Evolutionary conservation across 2,888 invertebrate species (phyloP).

Genomic region (Melanchra persicariae): DNA sequence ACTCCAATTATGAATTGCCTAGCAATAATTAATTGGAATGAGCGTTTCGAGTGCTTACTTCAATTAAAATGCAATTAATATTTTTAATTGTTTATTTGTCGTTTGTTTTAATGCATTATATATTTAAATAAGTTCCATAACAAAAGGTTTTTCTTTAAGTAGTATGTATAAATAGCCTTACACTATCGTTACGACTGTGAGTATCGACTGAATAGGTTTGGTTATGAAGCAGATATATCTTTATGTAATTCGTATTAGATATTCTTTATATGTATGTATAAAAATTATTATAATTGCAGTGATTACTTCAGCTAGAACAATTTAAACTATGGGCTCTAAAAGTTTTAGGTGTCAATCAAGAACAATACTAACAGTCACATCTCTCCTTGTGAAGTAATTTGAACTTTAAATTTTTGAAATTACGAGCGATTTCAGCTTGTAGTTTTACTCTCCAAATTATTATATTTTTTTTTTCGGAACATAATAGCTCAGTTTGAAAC

Average conservation of each 20-base stretch:
- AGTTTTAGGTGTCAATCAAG: constrained; percentile 63
- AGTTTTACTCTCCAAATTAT: too few species aligned
- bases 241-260: constrained; percentile 70
- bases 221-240: constrained; percentile 79
- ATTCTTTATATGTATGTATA: constrained; percentile 67
- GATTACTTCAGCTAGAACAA: constrained; percentile 77
- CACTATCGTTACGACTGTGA: constrained; percentile 86
- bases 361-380: constrained; percentile 56
- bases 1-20: constrained; percentile 55
- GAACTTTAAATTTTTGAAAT: constrained; percentile 19
- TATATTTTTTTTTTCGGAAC: background rate
- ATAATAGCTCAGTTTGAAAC: constrained; percentile 14
- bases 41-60: constrained; percentile 46
- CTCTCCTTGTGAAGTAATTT: constrained; percentile 61
- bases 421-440: constrained; percentile 33
- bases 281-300: constrained; percentile 76
- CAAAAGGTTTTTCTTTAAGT: constrained; percentile 85
- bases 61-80: constrained; percentile 71
- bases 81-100: constrained; percentile 88
- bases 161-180: constrained; percentile 90
- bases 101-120: constrained; percentile 89
- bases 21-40: constrained; percentile 62
- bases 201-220: constrained; percentile 82
- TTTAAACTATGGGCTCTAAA: constrained; percentile 68
- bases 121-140: constrained; percentile 90